Base-by-base conservation (phyloP, 2,888 invertebrate genomes). In the Tipula vernalis region DNA sequence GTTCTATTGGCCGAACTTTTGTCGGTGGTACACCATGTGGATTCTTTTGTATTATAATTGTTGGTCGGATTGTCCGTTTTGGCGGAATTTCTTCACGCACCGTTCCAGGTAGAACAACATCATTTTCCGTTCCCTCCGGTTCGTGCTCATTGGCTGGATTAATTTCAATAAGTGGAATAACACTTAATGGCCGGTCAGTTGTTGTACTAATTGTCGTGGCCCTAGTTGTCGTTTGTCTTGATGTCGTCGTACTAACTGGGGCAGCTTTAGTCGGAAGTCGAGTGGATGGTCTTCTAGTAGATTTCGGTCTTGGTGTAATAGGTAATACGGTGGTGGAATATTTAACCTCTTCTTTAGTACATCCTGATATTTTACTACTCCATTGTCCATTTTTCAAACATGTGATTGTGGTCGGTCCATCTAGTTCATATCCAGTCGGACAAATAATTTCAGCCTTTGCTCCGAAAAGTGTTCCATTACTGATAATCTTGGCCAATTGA, bases 301-400 rank as follows among this genome's bases (percentile, higher is more conserved):
- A 92, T 89, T 0, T 92, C 89, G 36, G 92, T 91, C 5, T 92
- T 91, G 88, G 36, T 90, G 89, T 89, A 0, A 89, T 89, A 0
- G 90, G 89, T 0, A 90, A 89, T 0, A 89, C 88, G 0, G 92
- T 92, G 0, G 92, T 89, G 0, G 92, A 91, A 10, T 39, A 13
- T n/a, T 39, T n/a, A 6, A 91, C 90, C 89, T 94, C 94, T 89
- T 94, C 93, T 88, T 92, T 92, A 94, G 96, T 93, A 90, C 98
- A 98, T 86, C 92, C 93, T 0, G 98, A 97, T 85, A 96, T 92
- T 0, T 94, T 92, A 86, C 94, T 94, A 90, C 97, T 96, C 93
- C 97, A 98, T 87, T 95, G 94, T 0, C 98, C 98, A 86, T 94
- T 95, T 12, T 95, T 93, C 86, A 95, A 92, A 89, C 98, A 98